A percentile compares a stretch with the other conserved stretches of the same genome.
Evolutionary conservation across 2,888 invertebrate genomes (phyloP).

Genomic region (Latrodectus elegans): DNA sequence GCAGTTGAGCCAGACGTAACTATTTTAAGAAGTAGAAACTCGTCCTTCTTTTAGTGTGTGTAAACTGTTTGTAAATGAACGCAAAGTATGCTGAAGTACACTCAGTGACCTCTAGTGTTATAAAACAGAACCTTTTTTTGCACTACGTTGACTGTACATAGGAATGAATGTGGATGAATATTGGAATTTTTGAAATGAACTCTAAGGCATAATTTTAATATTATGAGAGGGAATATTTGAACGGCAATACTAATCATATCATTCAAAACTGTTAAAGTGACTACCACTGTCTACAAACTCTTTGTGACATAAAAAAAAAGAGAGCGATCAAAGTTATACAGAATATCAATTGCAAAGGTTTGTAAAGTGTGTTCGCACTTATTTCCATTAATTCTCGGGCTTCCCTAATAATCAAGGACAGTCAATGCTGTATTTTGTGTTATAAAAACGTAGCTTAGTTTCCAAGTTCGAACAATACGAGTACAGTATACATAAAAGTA

Average conservation of each 20-base stretch:
- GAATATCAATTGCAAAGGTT: constrained; percentile 9
- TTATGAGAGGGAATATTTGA: constrained; percentile 5
- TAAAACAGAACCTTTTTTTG: too few relatives aligned
- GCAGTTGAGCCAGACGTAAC: too few relatives aligned
- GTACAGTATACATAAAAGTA: constrained; percentile 65
- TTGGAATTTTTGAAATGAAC: too few relatives aligned
- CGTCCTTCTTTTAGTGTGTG: too few relatives aligned
- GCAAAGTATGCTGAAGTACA: too few relatives aligned
- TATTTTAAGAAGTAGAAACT: too few relatives aligned
- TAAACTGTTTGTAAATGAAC: too few relatives aligned
- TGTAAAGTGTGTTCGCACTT: constrained; percentile 43
- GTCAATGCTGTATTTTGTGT: constrained; percentile 60
- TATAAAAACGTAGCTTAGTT: constrained; percentile 66
- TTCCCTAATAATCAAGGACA: constrained; percentile 59
- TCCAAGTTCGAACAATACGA: constrained; percentile 69
- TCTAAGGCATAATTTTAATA: neutral
- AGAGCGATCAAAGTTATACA: neutral
- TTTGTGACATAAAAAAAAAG: neutral
- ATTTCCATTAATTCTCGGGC: constrained; percentile 57
- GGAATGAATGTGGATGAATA: too few relatives aligned
- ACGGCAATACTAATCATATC: constrained; percentile 63
- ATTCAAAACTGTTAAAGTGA: constrained; percentile 32
- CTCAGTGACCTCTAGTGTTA: too few relatives aligned
- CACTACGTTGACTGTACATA: too few relatives aligned
- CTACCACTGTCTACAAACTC: constrained; percentile 31